These are phyloP conservation scores for Eumacrocentrus americanus DNA, from an alignment of 2,888 invertebrate species.

Conservation along the genomic window DNA sequence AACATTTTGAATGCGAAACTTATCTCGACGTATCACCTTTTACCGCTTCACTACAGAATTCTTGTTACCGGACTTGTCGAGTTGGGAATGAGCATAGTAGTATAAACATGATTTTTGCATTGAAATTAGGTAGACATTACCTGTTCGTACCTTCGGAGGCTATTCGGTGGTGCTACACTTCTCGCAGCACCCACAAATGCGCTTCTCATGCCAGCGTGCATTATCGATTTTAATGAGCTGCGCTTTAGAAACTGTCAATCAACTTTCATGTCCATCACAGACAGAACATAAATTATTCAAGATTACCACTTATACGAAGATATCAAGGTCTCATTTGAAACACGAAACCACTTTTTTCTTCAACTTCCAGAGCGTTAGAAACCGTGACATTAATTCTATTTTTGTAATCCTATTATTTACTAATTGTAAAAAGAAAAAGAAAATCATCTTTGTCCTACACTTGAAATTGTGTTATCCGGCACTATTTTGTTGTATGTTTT, in stretches of 20 bases:
- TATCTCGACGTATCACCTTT: too few species aligned
- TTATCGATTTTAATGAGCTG: conserved; percentile 33
- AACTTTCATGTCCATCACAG: conserved; percentile 6
- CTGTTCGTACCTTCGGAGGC: conserved; percentile 42
- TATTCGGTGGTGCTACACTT: conserved; percentile 36
- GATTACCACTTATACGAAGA: conserved; percentile 14
- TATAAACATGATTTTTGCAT: too few species aligned
- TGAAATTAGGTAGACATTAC: conserved; percentile 27
- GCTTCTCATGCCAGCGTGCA: conserved; percentile 56
- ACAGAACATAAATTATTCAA: conserved; percentile 22
- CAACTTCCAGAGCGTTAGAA: conserved; percentile 3
- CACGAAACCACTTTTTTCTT: conserved; percentile 1
- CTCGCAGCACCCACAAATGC: conserved; percentile 46
- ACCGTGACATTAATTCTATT: conserved; percentile 1
- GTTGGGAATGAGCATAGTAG: too few species aligned
- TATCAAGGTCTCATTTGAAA: conserved; percentile 4
- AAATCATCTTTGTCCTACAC: not conserved
- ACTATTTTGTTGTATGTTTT: too few species aligned
- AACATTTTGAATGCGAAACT: too few species aligned
- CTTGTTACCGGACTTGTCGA: too few species aligned
- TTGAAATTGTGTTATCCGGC: too few species aligned
- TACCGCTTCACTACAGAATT: too few species aligned
- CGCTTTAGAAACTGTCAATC: conserved; percentile 8
- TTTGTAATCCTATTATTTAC: not conserved
- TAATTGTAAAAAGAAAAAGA: not conserved